phyloP scores from a whole-genome alignment of 1,140 invertebrate genomes.

The Formica selysi region DNA sequence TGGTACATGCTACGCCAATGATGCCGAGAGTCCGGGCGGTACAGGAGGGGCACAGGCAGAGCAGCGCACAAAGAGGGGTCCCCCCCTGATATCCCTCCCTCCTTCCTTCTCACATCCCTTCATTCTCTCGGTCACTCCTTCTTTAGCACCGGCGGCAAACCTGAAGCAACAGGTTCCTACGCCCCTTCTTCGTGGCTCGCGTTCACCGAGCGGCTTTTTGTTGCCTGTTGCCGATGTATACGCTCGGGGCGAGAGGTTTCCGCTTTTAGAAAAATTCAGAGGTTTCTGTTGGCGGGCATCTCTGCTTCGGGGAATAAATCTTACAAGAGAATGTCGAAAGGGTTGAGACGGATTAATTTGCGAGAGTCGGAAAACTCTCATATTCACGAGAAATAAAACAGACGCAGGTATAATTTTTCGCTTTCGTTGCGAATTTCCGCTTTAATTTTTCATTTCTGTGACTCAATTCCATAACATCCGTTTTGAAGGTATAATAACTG shows the following conservation, averaged over 20 bases:
- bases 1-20: slow-evolving; percentile 41
- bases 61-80: slow-evolving; percentile 62
- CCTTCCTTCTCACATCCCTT: slow-evolving; percentile 8
- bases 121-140: slow-evolving; percentile 49
- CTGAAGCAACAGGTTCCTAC: slow-evolving; percentile 78
- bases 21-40: not conserved
- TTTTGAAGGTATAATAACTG: slow-evolving; percentile 7
- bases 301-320: not conserved
- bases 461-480: not conserved
- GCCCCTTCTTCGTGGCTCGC: slow-evolving; percentile 60
- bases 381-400: not conserved
- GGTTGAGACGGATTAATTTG: not conserved
- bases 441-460: not conserved
- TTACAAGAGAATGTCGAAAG: not conserved
- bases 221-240: slow-evolving; percentile 39
- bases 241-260: slow-evolving; percentile 67
- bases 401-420: not conserved
- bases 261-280: slow-evolving; percentile 71
- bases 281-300: slow-evolving; percentile 43
- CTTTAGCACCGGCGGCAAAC: slow-evolving; percentile 59
- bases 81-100: slow-evolving; percentile 2
- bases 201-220: slow-evolving; percentile 69
- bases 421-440: not conserved
- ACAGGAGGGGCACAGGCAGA: slow-evolving; percentile 29
- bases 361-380: not conserved